These are phyloP conservation scores for Ondatra zibethicus DNA, from an alignment of 2,113 vertebrate genomes.

Conservation along the genomic window DNA sequence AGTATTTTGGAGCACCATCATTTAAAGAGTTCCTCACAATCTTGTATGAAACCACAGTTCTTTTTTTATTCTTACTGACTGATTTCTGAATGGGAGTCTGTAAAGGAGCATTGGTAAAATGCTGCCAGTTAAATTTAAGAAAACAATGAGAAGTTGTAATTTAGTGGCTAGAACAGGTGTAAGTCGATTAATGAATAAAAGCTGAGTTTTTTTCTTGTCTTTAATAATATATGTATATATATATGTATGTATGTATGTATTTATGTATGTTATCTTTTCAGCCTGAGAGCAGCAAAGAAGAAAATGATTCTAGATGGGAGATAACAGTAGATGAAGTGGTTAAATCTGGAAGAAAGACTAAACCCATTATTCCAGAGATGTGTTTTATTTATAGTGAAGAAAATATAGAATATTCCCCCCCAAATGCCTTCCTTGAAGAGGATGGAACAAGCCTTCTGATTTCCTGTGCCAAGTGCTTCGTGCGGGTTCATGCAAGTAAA, in stretches of 20 bases:
- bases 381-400: constrained; percentile 97
- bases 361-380: constrained; percentile 96
- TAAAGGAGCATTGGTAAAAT: background rate
- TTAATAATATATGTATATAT: constrained; percentile 2
- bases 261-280: constrained; percentile 83
- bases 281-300: constrained; percentile 89
- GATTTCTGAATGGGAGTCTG: background rate
- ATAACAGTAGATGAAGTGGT: constrained; percentile 67
- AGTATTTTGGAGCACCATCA: background rate
- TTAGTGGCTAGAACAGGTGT: background rate
- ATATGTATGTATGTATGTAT: background rate
- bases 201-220: background rate
- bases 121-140: background rate
- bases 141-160: background rate
- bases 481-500: constrained; percentile 98
- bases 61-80: background rate
- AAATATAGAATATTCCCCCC: constrained; percentile 90
- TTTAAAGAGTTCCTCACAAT: background rate
- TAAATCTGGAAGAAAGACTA: constrained; percentile 85
- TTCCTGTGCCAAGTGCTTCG: constrained; percentile 91
- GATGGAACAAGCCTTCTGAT: constrained; percentile 96
- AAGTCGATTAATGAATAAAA: background rate
- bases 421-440: constrained; percentile 93
- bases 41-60: background rate
- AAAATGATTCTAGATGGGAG: constrained; percentile 79